Evolutionary conservation across 2,113 vertebrate genomes (phyloP).

Genomic region (Conger conger): DNA sequence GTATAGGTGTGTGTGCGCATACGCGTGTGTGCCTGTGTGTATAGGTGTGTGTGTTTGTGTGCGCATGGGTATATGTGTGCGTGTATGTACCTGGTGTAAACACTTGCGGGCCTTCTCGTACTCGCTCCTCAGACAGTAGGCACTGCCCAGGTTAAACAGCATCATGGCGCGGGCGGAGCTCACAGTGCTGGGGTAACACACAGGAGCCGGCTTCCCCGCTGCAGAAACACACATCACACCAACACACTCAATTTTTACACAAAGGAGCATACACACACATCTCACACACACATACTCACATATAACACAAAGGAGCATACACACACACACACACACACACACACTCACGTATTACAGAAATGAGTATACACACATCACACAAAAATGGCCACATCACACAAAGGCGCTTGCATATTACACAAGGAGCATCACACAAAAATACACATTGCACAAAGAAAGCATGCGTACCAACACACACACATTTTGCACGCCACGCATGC

Average conservation of each 20-base stretch:
- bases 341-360: too few species aligned
- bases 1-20: too few species aligned
- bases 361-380: too few species aligned
- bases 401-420: too few species aligned
- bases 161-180: conserved; percentile 92
- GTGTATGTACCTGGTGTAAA: conserved; percentile 78
- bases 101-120: conserved; percentile 88
- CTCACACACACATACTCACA: neutral
- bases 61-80: neutral
- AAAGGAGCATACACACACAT: neutral
- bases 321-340: conserved; percentile 29
- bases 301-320: neutral
- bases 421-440: neutral
- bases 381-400: too few species aligned
- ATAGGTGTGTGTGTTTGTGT: too few species aligned
- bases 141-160: conserved; percentile 93
- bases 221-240: conserved; percentile 33
- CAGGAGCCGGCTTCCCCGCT: conserved; percentile 91
- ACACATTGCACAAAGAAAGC: neutral
- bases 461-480: neutral
- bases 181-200: conserved; percentile 94
- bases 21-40: too few species aligned
- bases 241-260: neutral
- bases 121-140: conserved; percentile 94
- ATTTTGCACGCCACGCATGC: too few species aligned